A percentile compares a stretch with the other conserved stretches of the same genome.
These are phyloP conservation scores for Galerucella calmariensis DNA, from an alignment of 2,888 invertebrate genomes.

Conservation along the genomic window DNA sequence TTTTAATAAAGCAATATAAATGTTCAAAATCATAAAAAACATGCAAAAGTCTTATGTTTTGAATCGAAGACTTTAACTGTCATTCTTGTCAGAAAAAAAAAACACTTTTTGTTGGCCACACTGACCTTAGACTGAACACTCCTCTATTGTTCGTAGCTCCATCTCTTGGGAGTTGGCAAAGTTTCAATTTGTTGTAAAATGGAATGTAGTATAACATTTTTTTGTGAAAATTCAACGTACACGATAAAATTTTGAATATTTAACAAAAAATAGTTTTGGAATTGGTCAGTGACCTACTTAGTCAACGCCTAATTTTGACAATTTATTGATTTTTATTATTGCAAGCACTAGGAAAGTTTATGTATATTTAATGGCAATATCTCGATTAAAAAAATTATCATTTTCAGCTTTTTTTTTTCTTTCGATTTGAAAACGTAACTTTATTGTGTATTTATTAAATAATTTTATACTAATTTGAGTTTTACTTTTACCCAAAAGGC, in stretches of 20 bases:
- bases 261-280: neutral
- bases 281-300: neutral
- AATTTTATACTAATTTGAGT: slow-evolving; percentile 3
- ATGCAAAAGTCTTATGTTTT: too few relatives aligned
- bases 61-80: too few relatives aligned
- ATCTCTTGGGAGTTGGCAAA: too few relatives aligned
- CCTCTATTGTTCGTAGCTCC: too few relatives aligned
- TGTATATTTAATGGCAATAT: neutral
- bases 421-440: slow-evolving; percentile 7
- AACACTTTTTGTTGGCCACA: too few relatives aligned
- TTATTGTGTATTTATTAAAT: slow-evolving; percentile 19
- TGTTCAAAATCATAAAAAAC: too few relatives aligned
- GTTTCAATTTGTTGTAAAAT: too few relatives aligned
- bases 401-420: neutral
- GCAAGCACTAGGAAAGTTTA: slow-evolving; percentile 1
- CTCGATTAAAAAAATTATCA: neutral
- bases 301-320: neutral
- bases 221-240: neutral
- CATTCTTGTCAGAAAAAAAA: too few relatives aligned
- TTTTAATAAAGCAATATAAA: too few relatives aligned
- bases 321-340: neutral
- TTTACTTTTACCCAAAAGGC: neutral
- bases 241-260: neutral
- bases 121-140: too few relatives aligned
- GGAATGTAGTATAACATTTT: too few relatives aligned